These are phyloP conservation scores for Rhinopomastus cyanomelas DNA, from an alignment of 2,113 vertebrate species.

Conservation along the genomic window DNA sequence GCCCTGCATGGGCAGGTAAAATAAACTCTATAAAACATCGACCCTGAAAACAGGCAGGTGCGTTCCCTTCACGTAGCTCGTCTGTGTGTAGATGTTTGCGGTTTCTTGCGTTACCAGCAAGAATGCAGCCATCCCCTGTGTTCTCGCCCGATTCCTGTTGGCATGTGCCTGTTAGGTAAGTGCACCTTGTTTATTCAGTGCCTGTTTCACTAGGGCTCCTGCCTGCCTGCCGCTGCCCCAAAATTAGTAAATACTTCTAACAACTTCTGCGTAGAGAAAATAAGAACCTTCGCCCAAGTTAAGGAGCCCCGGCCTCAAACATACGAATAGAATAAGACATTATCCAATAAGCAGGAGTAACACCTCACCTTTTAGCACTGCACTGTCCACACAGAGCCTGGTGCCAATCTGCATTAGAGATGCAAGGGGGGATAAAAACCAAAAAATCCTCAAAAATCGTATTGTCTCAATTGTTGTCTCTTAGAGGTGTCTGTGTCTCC, in stretches of 20 bases:
- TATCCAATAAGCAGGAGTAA: not conserved
- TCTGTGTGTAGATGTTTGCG: too few relatives aligned
- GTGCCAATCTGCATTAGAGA: not conserved
- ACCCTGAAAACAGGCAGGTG: not conserved
- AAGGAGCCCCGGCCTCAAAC: not conserved
- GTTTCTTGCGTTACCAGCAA: too few relatives aligned
- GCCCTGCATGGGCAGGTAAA: rapidly evolving
- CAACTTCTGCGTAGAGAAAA: not conserved
- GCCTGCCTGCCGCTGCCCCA: not conserved
- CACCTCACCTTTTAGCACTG: not conserved
- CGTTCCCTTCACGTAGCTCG: not conserved
- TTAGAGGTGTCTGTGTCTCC: not conserved
- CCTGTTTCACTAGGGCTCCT: not conserved
- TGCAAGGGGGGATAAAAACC: not conserved
- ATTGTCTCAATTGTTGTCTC: not conserved
- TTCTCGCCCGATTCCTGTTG: not conserved
- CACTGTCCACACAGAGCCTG: not conserved
- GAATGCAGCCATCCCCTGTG: not conserved
- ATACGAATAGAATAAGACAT: not conserved
- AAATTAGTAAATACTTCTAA: not conserved
- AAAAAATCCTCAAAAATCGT: not conserved
- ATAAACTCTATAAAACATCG: not conserved
- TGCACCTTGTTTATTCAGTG: not conserved
- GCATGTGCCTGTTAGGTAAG: not conserved
- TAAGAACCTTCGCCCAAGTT: not conserved